phyloP scores from a whole-genome alignment of 2,888 invertebrate genomes.

The Germaria angustata region DNA sequence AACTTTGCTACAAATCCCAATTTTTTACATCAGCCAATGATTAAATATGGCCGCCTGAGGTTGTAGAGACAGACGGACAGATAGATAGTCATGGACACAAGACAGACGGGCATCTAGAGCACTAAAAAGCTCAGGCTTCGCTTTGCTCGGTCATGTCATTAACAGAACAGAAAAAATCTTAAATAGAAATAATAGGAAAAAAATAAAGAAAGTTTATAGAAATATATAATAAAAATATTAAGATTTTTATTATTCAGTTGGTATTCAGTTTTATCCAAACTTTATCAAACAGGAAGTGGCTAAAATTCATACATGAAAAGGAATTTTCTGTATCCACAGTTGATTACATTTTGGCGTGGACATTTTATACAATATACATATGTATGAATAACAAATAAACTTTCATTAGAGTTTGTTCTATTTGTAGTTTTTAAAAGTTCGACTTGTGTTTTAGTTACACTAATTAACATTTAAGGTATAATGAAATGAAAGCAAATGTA shows the following conservation, averaged over 20 bases:
- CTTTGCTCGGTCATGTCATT: constrained; percentile 50
- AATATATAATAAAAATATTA: constrained; percentile 5
- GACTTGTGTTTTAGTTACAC: background rate
- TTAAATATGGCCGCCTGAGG: constrained; percentile 77
- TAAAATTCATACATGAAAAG: constrained; percentile 2
- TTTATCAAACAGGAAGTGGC: constrained; percentile 43
- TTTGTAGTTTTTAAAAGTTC: constrained; percentile 1
- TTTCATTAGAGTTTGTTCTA: background rate
- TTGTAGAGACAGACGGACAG: constrained; percentile 69
- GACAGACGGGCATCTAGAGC: constrained; percentile 30
- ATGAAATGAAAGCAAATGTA: background rate
- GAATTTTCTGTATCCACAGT: constrained; percentile 7
- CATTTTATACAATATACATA: no score
- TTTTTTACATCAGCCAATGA: constrained; percentile 74
- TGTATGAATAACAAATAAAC: background rate
- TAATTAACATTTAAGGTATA: constrained; percentile 28
- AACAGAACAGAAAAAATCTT: constrained; percentile 33
- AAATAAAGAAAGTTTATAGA: constrained; percentile 3
- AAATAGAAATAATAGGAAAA: constrained; percentile 9
- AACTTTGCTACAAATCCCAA: constrained; percentile 65
- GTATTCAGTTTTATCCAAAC: background rate
- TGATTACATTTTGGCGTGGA: constrained; percentile 58
- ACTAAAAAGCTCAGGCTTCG: constrained; percentile 1
- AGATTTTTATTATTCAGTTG: constrained; percentile 13
- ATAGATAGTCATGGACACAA: background rate